Evolutionary conservation across 35 echinoderm and acorn worm species (phyloP).

Genomic region (Patiria miniata): DNA sequence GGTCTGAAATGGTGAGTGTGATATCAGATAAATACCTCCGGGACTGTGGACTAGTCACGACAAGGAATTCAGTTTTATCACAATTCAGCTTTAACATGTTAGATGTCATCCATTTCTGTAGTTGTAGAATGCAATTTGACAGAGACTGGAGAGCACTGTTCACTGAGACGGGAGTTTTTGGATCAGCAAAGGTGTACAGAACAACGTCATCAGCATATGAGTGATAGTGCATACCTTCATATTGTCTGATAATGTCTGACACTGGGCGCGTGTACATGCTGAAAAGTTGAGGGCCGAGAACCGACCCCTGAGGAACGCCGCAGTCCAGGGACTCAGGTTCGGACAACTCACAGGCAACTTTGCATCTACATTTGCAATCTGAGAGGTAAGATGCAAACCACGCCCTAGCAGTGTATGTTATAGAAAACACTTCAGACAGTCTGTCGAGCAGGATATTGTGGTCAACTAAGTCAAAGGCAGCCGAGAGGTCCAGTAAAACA

Average conservation of each 20-base stretch:
- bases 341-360: constrained; percentile 14
- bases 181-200: not conserved
- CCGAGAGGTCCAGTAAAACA: too few species aligned
- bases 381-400: constrained; percentile 60
- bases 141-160: not conserved
- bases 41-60: not conserved
- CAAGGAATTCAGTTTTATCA: constrained; percentile 22
- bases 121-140: constrained; percentile 1
- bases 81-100: constrained; percentile 35
- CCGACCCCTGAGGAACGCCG: constrained; percentile 33
- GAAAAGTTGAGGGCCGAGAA: constrained; percentile 25
- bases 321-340: not conserved
- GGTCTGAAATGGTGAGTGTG: not conserved
- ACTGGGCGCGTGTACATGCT: constrained; percentile 23
- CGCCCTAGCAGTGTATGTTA: not conserved
- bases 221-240: not conserved
- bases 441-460: constrained; percentile 54
- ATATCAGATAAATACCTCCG: not conserved
- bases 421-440: constrained; percentile 17
- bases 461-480: constrained; percentile 65
- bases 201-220: constrained; percentile 22
- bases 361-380: not conserved
- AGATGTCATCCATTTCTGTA: constrained; percentile 16
- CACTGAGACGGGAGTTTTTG: not conserved
- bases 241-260: constrained; percentile 17